These are phyloP conservation scores for Bambusicola thoracicus DNA, from an alignment of 2,113 vertebrate genomes.

Conservation along the genomic window DNA sequence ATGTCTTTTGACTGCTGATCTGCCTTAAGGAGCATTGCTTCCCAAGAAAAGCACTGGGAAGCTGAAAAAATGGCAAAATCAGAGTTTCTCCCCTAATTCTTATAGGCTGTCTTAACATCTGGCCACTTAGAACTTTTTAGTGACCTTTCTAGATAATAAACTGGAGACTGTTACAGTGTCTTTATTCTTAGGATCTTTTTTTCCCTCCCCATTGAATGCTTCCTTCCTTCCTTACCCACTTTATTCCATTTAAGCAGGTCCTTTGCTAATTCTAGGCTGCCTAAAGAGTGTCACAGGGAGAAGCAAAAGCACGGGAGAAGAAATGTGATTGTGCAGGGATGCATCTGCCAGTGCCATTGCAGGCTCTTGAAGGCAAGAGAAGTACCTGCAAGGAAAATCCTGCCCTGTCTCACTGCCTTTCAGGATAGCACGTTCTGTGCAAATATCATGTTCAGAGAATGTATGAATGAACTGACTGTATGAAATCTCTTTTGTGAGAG, in stretches of 20 bases:
- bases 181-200: not conserved
- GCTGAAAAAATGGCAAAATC: not conserved
- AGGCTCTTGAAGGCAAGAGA: not conserved
- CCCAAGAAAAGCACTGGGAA: not conserved
- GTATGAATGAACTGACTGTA: not conserved
- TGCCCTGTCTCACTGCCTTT: not conserved
- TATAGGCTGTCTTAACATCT: not conserved
- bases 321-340: not conserved
- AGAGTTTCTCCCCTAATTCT: not conserved
- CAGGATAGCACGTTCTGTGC: not conserved
- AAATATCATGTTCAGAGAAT: not conserved
- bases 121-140: not conserved
- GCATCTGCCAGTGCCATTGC: not conserved
- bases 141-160: not conserved
- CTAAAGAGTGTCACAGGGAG: not conserved
- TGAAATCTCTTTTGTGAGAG: not conserved
- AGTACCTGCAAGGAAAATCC: not conserved
- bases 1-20: slow-evolving; percentile 14
- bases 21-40: not conserved
- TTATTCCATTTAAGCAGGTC: not conserved
- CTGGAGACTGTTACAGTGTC: not conserved
- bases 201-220: not conserved
- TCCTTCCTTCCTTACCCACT: not conserved
- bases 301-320: not conserved
- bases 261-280: not conserved